phyloP scores from a whole-genome alignment of 2,797 vertebrate species.

The Simalia tracyae region DNA sequence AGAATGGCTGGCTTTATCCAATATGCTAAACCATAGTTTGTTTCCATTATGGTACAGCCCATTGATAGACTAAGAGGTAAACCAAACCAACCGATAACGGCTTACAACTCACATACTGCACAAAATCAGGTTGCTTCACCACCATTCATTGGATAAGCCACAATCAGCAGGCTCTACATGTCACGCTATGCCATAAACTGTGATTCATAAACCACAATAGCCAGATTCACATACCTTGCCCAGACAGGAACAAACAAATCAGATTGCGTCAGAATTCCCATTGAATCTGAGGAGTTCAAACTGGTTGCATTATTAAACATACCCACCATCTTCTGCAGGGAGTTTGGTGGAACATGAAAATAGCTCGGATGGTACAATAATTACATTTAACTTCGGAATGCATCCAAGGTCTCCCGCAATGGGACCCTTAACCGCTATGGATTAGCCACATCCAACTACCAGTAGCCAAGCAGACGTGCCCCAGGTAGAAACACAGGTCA shows the following conservation, averaged over 20 bases:
- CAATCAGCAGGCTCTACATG: background rate
- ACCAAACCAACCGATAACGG: background rate
- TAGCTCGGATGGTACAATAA: rapidly evolving
- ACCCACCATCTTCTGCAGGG: slow-evolving; percentile 46
- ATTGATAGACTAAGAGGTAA: background rate
- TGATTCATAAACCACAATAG: too few relatives aligned
- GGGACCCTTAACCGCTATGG: background rate
- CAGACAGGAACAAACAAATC: too few relatives aligned
- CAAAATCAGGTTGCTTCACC: background rate
- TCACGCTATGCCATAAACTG: background rate
- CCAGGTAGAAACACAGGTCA: background rate
- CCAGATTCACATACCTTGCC: too few relatives aligned
- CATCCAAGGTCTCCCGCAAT: background rate
- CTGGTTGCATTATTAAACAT: slow-evolving; percentile 50
- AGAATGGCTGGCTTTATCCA: background rate
- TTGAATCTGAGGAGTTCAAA: slow-evolving; percentile 4
- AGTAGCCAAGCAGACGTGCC: too few relatives aligned
- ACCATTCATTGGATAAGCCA: background rate
- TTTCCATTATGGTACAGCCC: background rate
- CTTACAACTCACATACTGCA: background rate
- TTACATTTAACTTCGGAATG: background rate
- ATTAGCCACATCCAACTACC: background rate
- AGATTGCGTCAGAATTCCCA: background rate
- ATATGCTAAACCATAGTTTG: background rate
- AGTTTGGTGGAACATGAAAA: slow-evolving; percentile 37